Percentiles rank a stretch among this genome's conserved stretches.
Conservation (phyloP, 2,113 vertebrate species). For the Enhydra lutris region DNA sequence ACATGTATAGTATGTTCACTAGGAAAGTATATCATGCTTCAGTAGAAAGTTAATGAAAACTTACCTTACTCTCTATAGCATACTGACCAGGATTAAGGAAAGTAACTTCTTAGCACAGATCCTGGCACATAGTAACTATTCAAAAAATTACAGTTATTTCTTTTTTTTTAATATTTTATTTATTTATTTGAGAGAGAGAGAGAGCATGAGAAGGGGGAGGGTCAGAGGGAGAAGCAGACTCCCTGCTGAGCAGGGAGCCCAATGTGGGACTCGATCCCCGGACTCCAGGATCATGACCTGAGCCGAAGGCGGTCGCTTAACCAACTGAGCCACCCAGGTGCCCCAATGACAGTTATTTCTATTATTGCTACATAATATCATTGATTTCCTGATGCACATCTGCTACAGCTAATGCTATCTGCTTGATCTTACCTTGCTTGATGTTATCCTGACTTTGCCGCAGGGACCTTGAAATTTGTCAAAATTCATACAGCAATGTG, state of each 20-base stretch:
- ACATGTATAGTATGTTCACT: not conserved
- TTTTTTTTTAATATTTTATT: not conserved
- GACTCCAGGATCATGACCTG: too few relatives aligned
- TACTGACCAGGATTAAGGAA: not conserved
- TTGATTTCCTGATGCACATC: conserved; percentile 33
- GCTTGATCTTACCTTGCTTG: not conserved
- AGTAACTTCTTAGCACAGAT: not conserved
- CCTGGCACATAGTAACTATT: not conserved
- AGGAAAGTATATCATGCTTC: not conserved
- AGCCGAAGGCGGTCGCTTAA: too few relatives aligned
- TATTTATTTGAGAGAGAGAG: too few relatives aligned
- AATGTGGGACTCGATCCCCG: too few relatives aligned
- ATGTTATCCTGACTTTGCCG: conserved; percentile 54
- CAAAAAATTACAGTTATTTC: not conserved
- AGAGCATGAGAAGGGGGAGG: too few relatives aligned
- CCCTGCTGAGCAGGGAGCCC: too few relatives aligned
- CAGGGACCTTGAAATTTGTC: conserved; percentile 49
- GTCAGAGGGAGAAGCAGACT: too few relatives aligned
- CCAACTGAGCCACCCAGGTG: too few relatives aligned
- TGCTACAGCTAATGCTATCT: not conserved
- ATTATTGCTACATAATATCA: not conserved
- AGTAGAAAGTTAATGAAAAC: not conserved
- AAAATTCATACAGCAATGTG: conserved; percentile 51
- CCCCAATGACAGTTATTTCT: not conserved
- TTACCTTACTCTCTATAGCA: not conserved